Evolutionary conservation across 92 coral and sea anemone genomes (phyloP), one percentile per base, ranked within the genome.

Genomic region (Palythoa caribaeorum): DNA sequence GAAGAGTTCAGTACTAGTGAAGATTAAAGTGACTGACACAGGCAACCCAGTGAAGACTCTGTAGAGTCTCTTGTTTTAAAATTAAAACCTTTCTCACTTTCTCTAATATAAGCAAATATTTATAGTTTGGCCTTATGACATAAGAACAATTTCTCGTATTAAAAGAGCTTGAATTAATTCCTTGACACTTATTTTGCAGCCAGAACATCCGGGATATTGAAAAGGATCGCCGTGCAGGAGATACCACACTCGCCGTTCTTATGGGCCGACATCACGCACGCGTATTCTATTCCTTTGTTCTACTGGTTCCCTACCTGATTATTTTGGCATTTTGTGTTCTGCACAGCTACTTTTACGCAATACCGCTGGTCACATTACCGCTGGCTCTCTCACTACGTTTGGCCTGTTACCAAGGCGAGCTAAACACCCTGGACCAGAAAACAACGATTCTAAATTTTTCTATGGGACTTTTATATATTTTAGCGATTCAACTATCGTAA

Each of bases 171-270:
- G 12, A 37, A 55, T 40, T 38, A 54, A 28, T 47, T 16, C 21
- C 12, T 86, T 86, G 52, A 66, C 16, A 17, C 17, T 38, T 77
- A 5, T 68, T 62, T 70, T 48, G 7, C 83, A 95, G 98, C 76
- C 98, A 95, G 78, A 93, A 93, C 91, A 95, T 93, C 62, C 98
- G 98, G 88, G 96, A 93, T 83, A 77, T 95, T 38, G 80, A 89
- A 38, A 73, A 69, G 10, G 98, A 95, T 87, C 83, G 84, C 17
- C 77, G 75, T 59, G 91, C 88, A 1, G 98, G 96, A 37, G 80
- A 87, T 83, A 85, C 73, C 66, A 95, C 98, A 35, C 89, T 95
- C 35, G 98, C 98, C 10, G 90, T 91, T 35, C 90, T 91, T 55
- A 91, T 95, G 85, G 98, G 98, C 40, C 88, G 54, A 86, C 87